Base-by-base conservation (phyloP, 92 coral and sea anemone species). In the Siderastrea siderea region DNA sequence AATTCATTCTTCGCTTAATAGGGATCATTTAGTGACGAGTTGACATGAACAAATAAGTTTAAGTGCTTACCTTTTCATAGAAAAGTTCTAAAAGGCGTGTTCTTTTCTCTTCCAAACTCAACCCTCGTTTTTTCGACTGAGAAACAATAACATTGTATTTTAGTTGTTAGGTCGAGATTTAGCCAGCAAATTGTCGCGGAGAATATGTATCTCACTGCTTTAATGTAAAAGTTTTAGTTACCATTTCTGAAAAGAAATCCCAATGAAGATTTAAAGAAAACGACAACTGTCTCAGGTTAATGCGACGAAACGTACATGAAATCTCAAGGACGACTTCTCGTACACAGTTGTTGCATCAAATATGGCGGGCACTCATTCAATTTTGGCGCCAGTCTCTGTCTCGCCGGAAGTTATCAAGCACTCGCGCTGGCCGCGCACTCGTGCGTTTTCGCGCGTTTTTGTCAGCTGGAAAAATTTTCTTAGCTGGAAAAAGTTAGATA, bases 81-180 rank as follows among this genome's bases (percentile, higher is more conserved):
- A 98, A 98, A 49, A 98, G 93, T 62, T 96, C 96, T 89, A 96
- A 90, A 17, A 98, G 91, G 57, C 99, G 96, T 71, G 93, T 94
- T 48, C 99, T 93, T 82, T 98, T 98, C 87, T 98, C 98, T 69
- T 98, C 99, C 80, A 93, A 91, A 91, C 99, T 98, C 66, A 98
- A 89, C 3, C 99, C 99, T n/a, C 97, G 92, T 76, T 87, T 94
- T 69, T 93, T 95, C 57, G 99, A 95, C 99, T 98, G 76, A 62
- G 49, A 79, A 49, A 49, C 3, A 72, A 62, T 43, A 71, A 54
- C n/a, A 52, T 74, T 4, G 12, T 4, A 4, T 63, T 63, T 63
- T 63, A 14, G 11, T 4, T 14, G n/a, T 63, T 1, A 9, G 69
- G 70, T 45, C 8, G 12, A n/a, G 3, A 77, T 8, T 26, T 12